Evolutionary conservation across 2,888 invertebrate species (phyloP).

Genomic region (Mesoligia furuncula): DNA sequence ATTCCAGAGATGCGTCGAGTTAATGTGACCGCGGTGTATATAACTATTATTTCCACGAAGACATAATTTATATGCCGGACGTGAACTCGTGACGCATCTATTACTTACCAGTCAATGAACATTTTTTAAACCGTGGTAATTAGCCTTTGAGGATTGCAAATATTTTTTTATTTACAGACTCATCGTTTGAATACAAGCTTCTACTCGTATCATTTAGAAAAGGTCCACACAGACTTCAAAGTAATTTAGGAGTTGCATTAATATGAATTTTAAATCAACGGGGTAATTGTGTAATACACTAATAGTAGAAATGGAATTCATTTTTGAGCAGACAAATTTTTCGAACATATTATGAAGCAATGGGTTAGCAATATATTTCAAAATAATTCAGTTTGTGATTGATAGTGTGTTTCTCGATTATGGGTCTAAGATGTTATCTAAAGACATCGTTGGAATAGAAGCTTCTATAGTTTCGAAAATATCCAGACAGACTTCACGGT

Average conservation of each 20-base stretch:
- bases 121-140: constrained; percentile 15
- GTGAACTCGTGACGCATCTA: constrained; percentile 26
- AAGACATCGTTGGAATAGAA: background rate
- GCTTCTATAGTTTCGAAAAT: constrained; percentile 6
- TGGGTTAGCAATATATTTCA: background rate
- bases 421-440: background rate
- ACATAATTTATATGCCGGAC: background rate
- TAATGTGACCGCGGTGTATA: too few relatives aligned
- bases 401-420: background rate
- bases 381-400: background rate
- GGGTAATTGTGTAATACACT: background rate
- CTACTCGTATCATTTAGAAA: constrained; percentile 12
- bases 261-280: constrained; percentile 15
- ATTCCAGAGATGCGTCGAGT: too few relatives aligned
- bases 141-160: constrained; percentile 23
- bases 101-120: constrained; percentile 12
- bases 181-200: constrained; percentile 1
- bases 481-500: constrained; percentile 29
- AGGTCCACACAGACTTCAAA: constrained; percentile 27
- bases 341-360: too few relatives aligned
- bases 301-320: background rate
- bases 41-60: background rate
- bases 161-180: constrained; percentile 4
- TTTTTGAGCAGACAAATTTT: background rate
- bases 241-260: constrained; percentile 8